Base-by-base conservation (phyloP, 2,113 vertebrate genomes). In the Hucho hucho region DNA sequence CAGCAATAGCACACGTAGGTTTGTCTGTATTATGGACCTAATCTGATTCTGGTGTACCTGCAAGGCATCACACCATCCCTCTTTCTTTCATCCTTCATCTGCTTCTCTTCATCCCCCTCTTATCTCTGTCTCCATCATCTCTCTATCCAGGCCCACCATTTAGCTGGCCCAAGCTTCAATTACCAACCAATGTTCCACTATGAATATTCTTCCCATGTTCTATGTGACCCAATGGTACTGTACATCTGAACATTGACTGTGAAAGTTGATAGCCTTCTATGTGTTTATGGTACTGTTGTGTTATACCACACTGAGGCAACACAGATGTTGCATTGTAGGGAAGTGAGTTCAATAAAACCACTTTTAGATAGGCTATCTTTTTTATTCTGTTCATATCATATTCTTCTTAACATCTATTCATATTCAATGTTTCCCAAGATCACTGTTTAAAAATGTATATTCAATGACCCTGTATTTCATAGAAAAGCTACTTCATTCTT, bases 91-190 rank as follows among this genome's bases (percentile, higher is more conserved):
- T 64, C 69, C 69, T 70, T 56, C 37, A 25, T 56, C 37, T 32
- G 4, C 64, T 29, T 28, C 11, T 76, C 77, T 75, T 78, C 73
- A 81, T 80, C 77, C 77, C 20, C 43, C 70, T 83, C 65, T 79
- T 79, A 80, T 83, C 83, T 83, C 43, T 46, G 18, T 14, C 25
- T 24, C 47, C 65, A 16, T 81, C 6, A 37, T 80, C 76, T 84
- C 69, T 63, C 9, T 43, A 49, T 49, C 58, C 9, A 61, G n/a
- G n/a, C 28, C 28, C 18, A 20, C 20, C 22, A 9, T 12, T 46
- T 46, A 26, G 3, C 18, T 16, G 32, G 18, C 28, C 6, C 28
- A 43, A 68, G 66, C 29, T 37, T 32, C 66, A n/a, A 46, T 22
- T 22, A 65, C 14, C 24, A 6, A 65, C 24, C 49, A 5, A 53